Percentiles rank a stretch among this genome's conserved stretches.
These are phyloP conservation scores for Dorcus hopei DNA, from an alignment of 2,888 invertebrate species.

Conservation along the genomic window DNA sequence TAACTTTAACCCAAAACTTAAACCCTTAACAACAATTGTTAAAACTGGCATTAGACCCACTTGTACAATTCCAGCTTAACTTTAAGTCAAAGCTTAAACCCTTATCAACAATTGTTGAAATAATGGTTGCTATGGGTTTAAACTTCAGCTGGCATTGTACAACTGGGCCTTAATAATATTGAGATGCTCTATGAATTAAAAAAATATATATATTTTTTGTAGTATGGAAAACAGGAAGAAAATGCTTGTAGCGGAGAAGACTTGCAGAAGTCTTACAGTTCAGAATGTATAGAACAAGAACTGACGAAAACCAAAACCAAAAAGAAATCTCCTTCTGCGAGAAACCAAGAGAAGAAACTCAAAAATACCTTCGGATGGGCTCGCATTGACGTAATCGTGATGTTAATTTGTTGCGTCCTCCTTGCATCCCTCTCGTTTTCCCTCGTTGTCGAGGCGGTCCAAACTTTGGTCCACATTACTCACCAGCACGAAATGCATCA, in stretches of 20 bases:
- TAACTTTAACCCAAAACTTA: too few species aligned
- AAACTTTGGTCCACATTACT: slow-evolving; percentile 72
- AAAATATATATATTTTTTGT: slow-evolving; percentile 22
- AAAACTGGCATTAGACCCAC: too few species aligned
- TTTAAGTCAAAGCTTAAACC: too few species aligned
- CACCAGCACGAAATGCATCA: slow-evolving; percentile 72
- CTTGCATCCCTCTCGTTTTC: slow-evolving; percentile 81
- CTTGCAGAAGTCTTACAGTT: slow-evolving; percentile 3
- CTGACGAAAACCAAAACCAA: slow-evolving; percentile 10
- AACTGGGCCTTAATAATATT: too few species aligned
- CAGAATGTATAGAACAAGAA: slow-evolving; percentile 28
- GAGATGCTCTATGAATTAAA: too few species aligned
- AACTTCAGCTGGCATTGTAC: too few species aligned
- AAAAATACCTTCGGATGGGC: slow-evolving; percentile 93
- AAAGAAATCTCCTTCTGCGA: slow-evolving; percentile 17
- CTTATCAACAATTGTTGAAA: too few species aligned
- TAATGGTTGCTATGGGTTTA: too few species aligned
- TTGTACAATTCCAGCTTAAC: too few species aligned
- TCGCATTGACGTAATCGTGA: slow-evolving; percentile 81
- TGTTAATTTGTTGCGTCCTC: slow-evolving; percentile 77
- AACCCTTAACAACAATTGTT: too few species aligned
- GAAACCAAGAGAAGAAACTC: slow-evolving; percentile 43
- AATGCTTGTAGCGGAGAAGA: slow-evolving; percentile 17
- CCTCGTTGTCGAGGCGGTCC: slow-evolving; percentile 75
- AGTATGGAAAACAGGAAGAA: slow-evolving; percentile 39